A percentile compares a stretch with the other conserved stretches of the same genome.
phyloP scores from a whole-genome alignment of 2,797 vertebrate species.

The Arrhamphus sclerolepis region DNA sequence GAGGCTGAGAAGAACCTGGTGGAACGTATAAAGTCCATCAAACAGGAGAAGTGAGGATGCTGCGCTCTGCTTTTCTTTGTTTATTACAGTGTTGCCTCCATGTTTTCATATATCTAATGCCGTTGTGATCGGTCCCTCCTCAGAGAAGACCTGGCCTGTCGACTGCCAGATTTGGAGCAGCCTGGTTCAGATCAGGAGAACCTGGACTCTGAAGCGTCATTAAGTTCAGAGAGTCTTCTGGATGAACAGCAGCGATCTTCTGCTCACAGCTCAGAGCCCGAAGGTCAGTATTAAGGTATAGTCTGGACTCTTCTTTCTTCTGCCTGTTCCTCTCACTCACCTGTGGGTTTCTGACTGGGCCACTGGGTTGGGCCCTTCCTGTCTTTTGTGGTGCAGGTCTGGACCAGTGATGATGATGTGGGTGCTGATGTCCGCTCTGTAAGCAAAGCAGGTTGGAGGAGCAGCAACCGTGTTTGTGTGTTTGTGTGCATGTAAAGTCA shows the following conservation, averaged over 20 bases:
- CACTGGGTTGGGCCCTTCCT: slow-evolving; percentile 71
- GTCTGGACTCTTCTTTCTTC: slow-evolving; percentile 29
- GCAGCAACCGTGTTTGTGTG: slow-evolving; percentile 57
- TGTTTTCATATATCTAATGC: neutral
- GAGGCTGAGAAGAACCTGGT: slow-evolving; percentile 89
- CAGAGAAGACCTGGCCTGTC: slow-evolving; percentile 94
- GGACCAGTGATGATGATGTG: slow-evolving; percentile 80
- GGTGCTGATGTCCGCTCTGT: slow-evolving; percentile 79
- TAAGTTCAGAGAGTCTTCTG: slow-evolving; percentile 94
- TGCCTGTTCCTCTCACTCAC: slow-evolving; percentile 55
- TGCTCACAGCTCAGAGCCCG: slow-evolving; percentile 77
- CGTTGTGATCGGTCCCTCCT: neutral
- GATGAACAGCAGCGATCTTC: slow-evolving; percentile 84
- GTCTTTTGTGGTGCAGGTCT: slow-evolving; percentile 83
- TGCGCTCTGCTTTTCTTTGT: neutral
- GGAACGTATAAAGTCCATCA: slow-evolving; percentile 93
- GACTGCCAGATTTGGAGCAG: slow-evolving; percentile 94
- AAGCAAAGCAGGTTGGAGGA: slow-evolving; percentile 79
- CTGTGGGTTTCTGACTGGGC: slow-evolving; percentile 75
- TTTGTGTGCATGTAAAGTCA: slow-evolving; percentile 58
- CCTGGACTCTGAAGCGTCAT: slow-evolving; percentile 91
- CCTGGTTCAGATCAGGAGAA: slow-evolving; percentile 96
- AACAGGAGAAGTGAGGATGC: slow-evolving; percentile 91
- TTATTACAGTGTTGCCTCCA: neutral
- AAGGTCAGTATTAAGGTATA: slow-evolving; percentile 91